phyloP scores from a whole-genome alignment of 2,113 vertebrate genomes.

The Apeltes quadracus region DNA sequence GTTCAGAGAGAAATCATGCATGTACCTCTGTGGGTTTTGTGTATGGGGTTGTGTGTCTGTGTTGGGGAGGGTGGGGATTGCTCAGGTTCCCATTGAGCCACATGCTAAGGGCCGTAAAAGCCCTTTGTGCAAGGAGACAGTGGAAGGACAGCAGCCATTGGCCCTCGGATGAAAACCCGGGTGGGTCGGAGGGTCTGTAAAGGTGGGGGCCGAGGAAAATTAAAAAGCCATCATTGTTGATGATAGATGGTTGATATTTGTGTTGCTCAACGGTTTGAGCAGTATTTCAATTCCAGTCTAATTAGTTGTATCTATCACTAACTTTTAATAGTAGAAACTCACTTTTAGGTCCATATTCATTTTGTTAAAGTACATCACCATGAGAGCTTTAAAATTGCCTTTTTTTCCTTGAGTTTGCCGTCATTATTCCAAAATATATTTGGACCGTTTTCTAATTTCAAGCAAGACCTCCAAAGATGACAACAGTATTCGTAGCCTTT shows the following conservation, averaged over 20 bases:
- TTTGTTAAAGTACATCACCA: background rate
- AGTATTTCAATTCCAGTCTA: constrained; percentile 5
- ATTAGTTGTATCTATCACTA: constrained; percentile 12
- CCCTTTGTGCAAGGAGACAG: constrained; percentile 75
- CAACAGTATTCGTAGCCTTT: background rate
- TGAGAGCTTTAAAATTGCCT: background rate
- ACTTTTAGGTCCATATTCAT: background rate
- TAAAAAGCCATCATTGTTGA: constrained; percentile 78
- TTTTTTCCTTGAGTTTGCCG: background rate
- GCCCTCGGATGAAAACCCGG: constrained; percentile 62
- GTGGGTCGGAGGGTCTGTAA: constrained; percentile 62
- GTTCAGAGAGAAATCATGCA: background rate
- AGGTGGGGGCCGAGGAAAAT: constrained; percentile 66
- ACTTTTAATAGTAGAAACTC: background rate
- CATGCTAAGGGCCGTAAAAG: constrained; percentile 71
- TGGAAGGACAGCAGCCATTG: constrained; percentile 69
- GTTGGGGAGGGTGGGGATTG: constrained; percentile 38
- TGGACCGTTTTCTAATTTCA: background rate
- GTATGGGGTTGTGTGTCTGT: constrained; percentile 10
- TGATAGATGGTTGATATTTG: constrained; percentile 61
- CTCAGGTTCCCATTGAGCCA: constrained; percentile 58
- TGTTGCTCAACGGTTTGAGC: constrained; percentile 50
- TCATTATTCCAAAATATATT: background rate
- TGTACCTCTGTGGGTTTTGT: constrained; percentile 19
- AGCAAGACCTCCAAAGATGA: no score